Base-by-base conservation (phyloP, 1,140 invertebrate genomes). In the Atta cephalotes region DNA sequence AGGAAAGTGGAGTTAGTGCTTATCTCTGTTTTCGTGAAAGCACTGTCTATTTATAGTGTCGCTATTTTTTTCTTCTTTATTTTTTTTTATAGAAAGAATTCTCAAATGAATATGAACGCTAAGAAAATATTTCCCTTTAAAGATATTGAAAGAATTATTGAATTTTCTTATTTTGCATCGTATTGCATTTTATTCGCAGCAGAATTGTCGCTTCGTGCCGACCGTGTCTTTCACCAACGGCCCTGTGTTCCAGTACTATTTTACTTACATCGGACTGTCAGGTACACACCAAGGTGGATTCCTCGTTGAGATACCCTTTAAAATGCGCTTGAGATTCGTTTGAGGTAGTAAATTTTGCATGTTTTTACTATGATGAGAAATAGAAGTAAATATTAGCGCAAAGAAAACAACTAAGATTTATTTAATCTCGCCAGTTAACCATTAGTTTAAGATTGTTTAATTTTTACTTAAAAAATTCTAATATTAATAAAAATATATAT, bases 181-280 rank as follows among this genome's bases (percentile, higher is more conserved):
- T 31, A 4, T 78, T 53, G 31, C 51, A 31, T 85, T 66, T 56
- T 66, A 31, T 65, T 88, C 77, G 71, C 77, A 92, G 92, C 79
- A 91, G 86, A 90, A 92, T 58, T 76, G 86, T 89, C 53, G 85
- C 90, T 18, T 80, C 86, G 14, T 90, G 88, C 77, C 88, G 87
- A 82, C 88, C 88, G 21, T 90, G 91, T 76, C 76, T 80, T 53
- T 82, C 78, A 58, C 7, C 88, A 16, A 12, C 71, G 51, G 28
- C 85, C 18, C 62, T 12, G 39, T 86, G 86, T 68, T 86, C 86
- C 68, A 45, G 79, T 25, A 49, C 84, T 53, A 76, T 28, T 49
- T 66, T 88, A 39, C 60, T 80, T 39, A 56, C 85, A 14, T 66
- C 70, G 35, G 66, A 87, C 74, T 88, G 84, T 89, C 79, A 91